These are phyloP conservation scores for Manis javanica DNA, from an alignment of 2,797 vertebrate genomes.

Conservation along the genomic window DNA sequence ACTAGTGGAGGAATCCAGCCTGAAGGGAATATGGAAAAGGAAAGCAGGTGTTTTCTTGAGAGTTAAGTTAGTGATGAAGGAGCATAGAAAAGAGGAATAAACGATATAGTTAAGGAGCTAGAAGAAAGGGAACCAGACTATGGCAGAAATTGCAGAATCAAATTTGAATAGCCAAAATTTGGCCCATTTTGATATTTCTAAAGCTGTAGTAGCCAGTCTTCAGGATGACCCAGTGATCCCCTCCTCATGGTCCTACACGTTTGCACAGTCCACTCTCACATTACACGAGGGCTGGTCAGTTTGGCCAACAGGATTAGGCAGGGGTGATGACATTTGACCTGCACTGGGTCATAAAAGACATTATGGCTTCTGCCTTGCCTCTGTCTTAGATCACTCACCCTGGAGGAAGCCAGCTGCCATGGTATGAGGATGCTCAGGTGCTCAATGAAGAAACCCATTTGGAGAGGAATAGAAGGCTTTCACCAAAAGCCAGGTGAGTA, in stretches of 20 bases:
- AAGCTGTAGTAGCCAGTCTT: not conserved
- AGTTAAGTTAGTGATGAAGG: not conserved
- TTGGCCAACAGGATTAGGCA: not conserved
- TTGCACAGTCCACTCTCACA: not conserved
- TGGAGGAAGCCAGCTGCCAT: not conserved
- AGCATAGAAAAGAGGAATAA: conserved; percentile 6
- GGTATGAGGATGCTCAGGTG: not conserved
- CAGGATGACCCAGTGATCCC: not conserved
- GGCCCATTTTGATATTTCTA: not conserved
- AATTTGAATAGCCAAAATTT: not conserved
- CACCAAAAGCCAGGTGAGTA: not conserved
- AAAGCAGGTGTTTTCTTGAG: conserved; percentile 31
- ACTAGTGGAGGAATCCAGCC: conserved; percentile 2
- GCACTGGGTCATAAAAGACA: not conserved
- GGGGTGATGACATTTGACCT: not conserved
- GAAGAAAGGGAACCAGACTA: not conserved
- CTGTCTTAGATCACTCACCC: not conserved
- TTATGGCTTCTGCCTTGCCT: not conserved
- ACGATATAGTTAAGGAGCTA: not conserved
- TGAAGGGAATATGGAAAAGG: conserved; percentile 48
- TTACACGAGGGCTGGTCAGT: not conserved
- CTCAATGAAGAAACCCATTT: not conserved
- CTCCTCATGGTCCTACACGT: not conserved
- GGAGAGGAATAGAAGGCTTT: not conserved
- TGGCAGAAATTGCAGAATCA: not conserved